Conservation (phyloP, 2,888 invertebrate species). For the Scaptodrosophila latifasciaeformis region DNA sequence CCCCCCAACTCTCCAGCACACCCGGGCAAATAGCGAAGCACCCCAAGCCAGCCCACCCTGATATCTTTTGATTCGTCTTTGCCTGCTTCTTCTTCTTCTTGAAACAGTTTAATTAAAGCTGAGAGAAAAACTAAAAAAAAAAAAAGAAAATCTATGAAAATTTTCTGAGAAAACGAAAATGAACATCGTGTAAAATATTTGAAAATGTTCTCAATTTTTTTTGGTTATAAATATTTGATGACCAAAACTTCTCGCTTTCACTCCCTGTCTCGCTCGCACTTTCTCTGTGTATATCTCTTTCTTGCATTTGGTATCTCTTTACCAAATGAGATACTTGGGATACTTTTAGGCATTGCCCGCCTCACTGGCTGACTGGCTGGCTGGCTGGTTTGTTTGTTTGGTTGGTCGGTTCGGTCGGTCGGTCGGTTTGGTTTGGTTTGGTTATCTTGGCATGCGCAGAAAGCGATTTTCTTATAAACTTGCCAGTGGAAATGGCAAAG, state of each 20-base stretch:
- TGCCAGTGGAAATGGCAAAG: neutral
- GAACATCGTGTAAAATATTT: too few relatives aligned
- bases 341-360: neutral
- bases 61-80: too few relatives aligned
- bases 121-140: conserved; percentile 18
- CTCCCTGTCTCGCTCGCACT: too few relatives aligned
- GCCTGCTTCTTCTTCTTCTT: too few relatives aligned
- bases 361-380: neutral
- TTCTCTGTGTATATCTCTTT: neutral
- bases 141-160: neutral
- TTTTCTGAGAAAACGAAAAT: too few relatives aligned
- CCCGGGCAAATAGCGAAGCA: conserved; percentile 1
- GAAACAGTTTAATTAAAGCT: conserved; percentile 64
- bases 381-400: neutral
- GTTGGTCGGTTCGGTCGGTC: too few relatives aligned
- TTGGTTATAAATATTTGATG: conserved; percentile 34
- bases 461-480: too few relatives aligned
- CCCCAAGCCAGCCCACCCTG: conserved; percentile 48
- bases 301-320: neutral
- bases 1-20: neutral
- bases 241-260: neutral
- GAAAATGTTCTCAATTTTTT: conserved; percentile 17
- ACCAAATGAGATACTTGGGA: neutral
- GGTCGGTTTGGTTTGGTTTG: conserved; percentile 15
- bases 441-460: conserved; percentile 1